These are phyloP conservation scores for Homarus americanus DNA, from an alignment of 1,140 invertebrate genomes.

Conservation along the genomic window DNA sequence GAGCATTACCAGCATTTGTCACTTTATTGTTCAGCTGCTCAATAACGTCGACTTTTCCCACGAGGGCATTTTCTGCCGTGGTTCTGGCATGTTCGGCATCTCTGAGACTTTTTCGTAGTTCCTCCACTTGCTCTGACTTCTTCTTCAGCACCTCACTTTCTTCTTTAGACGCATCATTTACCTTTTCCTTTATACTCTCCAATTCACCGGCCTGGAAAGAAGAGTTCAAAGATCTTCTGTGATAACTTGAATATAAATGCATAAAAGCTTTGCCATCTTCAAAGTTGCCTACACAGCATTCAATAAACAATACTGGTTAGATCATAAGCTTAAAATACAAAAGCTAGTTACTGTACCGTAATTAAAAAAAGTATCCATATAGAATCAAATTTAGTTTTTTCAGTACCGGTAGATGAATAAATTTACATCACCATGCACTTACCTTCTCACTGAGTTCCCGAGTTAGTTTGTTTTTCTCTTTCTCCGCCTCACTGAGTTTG, in stretches of 20 bases:
- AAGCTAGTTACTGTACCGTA: too few species aligned
- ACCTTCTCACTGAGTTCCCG: conserved; percentile 64
- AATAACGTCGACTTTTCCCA: conserved; percentile 36
- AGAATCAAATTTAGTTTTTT: too few species aligned
- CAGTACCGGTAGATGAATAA: too few species aligned
- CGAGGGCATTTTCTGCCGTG: conserved; percentile 53
- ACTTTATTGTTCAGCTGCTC: conserved; percentile 60
- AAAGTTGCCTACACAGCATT: too few species aligned
- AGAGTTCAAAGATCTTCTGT: background rate
- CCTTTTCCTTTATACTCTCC: conserved; percentile 53
- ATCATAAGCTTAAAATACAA: too few species aligned
- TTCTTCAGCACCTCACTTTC: conserved; percentile 70
- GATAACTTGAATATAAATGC: too few species aligned
- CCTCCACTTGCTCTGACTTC: conserved; percentile 71
- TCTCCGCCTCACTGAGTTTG: conserved; percentile 24
- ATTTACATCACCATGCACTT: too few species aligned
- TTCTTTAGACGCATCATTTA: conserved; percentile 66
- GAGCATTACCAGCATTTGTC: conserved; percentile 40
- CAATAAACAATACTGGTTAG: too few species aligned
- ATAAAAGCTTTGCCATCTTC: too few species aligned
- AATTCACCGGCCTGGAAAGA: conserved; percentile 50
- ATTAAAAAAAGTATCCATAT: too few species aligned
- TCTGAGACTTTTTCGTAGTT: conserved; percentile 54
- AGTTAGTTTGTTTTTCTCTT: conserved; percentile 36
- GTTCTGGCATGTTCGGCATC: conserved; percentile 46